Percentiles rank a stretch among this genome's conserved stretches.
Evolutionary conservation across 2,113 vertebrate genomes (phyloP).

Genomic region (Indri indri): DNA sequence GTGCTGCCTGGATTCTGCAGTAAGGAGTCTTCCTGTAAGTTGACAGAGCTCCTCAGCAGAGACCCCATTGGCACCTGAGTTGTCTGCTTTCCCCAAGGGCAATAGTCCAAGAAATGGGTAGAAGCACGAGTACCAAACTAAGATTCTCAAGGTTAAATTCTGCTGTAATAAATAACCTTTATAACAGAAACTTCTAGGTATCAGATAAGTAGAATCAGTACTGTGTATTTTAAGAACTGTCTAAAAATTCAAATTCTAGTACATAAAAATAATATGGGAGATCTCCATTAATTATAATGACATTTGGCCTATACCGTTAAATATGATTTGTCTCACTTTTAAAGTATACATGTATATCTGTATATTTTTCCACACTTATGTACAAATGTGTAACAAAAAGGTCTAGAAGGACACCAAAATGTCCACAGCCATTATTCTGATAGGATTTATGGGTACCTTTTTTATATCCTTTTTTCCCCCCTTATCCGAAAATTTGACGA

Average conservation of each 20-base stretch:
- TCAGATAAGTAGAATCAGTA: background rate
- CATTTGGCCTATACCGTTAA: background rate
- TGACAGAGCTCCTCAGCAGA: conserved; percentile 17
- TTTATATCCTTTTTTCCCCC: background rate
- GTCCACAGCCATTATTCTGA: background rate
- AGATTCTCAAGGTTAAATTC: background rate
- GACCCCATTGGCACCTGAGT: background rate
- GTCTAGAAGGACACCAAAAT: background rate
- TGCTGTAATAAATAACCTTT: background rate
- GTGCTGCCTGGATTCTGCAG: background rate
- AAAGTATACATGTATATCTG: background rate
- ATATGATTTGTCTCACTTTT: background rate
- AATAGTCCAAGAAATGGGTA: background rate
- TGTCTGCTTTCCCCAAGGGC: background rate
- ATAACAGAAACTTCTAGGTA: background rate
- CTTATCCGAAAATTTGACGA: background rate
- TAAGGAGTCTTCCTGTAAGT: conserved; percentile 27
- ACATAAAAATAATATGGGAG: background rate
- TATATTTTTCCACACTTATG: background rate
- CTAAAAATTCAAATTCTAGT: background rate
- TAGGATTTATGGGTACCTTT: background rate
- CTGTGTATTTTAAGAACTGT: background rate
- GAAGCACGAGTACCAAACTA: background rate
- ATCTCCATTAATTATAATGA: background rate
- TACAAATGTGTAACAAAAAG: background rate